Evolutionary conservation across 2,888 invertebrate genomes (phyloP).

Genomic region (Ischnus inquisitorius): DNA sequence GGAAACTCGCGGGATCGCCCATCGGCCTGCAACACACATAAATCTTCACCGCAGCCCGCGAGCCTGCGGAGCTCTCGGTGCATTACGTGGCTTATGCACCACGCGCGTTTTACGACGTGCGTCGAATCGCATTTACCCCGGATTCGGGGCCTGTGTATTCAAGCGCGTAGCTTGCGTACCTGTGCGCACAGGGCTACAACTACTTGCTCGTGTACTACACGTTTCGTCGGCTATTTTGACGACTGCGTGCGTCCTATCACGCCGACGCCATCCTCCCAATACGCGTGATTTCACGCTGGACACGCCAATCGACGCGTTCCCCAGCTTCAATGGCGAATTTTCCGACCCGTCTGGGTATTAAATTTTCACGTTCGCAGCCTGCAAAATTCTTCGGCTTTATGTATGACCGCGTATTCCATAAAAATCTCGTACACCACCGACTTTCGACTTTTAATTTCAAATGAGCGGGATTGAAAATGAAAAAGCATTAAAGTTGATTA

Average conservation of each 20-base stretch:
- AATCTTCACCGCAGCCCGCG: conserved; percentile 56
- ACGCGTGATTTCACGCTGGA: conserved; percentile 49
- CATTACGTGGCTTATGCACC: conserved; percentile 67
- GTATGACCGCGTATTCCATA: not conserved
- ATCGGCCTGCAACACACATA: conserved; percentile 58
- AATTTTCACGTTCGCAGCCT: conserved; percentile 13
- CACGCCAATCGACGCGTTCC: conserved; percentile 38
- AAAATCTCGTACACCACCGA: not conserved
- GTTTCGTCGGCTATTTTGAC: conserved; percentile 32
- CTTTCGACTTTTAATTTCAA: not conserved
- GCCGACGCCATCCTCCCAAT: conserved; percentile 9
- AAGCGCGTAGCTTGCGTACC: conserved; percentile 24
- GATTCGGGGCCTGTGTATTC: conserved; percentile 44
- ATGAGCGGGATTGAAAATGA: not conserved
- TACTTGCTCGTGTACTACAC: not conserved
- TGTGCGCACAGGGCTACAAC: conserved; percentile 7
- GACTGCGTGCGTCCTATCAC: conserved; percentile 27
- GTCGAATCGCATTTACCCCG: conserved; percentile 69
- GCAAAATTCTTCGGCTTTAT: not conserved
- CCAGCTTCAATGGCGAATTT: conserved; percentile 31
- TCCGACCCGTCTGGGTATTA: conserved; percentile 7
- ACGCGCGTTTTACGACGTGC: conserved; percentile 71
- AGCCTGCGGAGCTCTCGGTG: conserved; percentile 57
- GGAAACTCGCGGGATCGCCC: conserved; percentile 63
- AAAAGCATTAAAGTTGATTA: not conserved